Conservation (phyloP, 2,888 invertebrate species). For the Anagyrus pseudococci region DNA sequence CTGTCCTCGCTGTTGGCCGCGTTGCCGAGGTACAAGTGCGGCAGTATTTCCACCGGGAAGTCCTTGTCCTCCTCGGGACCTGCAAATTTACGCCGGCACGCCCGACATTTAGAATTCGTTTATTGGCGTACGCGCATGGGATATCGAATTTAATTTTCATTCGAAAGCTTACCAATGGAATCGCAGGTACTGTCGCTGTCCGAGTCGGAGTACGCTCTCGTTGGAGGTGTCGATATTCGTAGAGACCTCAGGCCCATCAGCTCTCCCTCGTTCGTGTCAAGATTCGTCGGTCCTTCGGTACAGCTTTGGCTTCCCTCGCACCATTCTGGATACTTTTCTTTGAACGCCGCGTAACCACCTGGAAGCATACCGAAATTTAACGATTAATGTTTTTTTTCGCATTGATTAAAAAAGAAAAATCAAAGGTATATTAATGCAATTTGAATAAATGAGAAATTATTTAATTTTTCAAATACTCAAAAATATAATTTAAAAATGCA, state of each 20-base stretch:
- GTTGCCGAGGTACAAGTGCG: constrained; percentile 92
- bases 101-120: no score
- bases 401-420: no score
- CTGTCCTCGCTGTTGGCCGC: constrained; percentile 93
- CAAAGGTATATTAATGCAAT: no score
- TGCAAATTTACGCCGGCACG: constrained; percentile 44
- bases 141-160: neutral
- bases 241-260: constrained; percentile 76
- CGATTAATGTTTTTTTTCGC: neutral
- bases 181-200: constrained; percentile 67
- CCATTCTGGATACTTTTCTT: constrained; percentile 88
- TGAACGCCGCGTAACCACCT: constrained; percentile 89
- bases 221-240: constrained; percentile 75
- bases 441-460: no score
- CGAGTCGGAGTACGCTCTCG: constrained; percentile 76
- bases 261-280: constrained; percentile 65
- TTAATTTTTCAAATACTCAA: no score
- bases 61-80: constrained; percentile 74
- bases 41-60: constrained; percentile 94
- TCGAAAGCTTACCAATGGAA: constrained; percentile 52
- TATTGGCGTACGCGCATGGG: neutral
- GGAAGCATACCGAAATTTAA: constrained; percentile 56
- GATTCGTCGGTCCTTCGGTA: constrained; percentile 55
- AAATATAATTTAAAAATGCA: no score
- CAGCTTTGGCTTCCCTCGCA: constrained; percentile 75